Conservation (phyloP, 2,797 vertebrate genomes). For the Tragopan temminckii region DNA sequence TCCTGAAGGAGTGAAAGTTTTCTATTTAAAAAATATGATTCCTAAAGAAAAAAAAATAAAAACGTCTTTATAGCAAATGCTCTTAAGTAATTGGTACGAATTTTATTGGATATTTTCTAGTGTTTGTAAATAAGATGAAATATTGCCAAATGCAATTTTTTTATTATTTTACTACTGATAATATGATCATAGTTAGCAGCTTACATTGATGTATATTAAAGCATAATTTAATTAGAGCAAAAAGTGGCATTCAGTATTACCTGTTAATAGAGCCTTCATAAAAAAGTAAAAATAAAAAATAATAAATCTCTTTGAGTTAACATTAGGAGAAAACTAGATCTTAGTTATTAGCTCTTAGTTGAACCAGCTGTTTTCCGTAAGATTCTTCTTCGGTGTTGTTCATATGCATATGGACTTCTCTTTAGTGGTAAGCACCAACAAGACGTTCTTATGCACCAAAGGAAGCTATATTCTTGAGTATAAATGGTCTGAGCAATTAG, state of each 20-base stretch:
- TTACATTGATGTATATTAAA: background rate
- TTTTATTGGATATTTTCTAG: background rate
- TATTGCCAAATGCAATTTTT: background rate
- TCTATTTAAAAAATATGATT: background rate
- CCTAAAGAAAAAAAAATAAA: background rate
- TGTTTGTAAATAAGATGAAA: slow-evolving; percentile 7
- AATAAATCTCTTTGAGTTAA: background rate
- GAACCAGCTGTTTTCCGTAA: background rate
- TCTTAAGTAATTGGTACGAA: background rate
- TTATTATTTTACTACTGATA: slow-evolving; percentile 11
- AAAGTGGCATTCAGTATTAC: background rate
- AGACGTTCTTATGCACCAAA: background rate
- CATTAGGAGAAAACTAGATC: background rate
- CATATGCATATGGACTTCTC: background rate
- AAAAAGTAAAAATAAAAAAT: background rate
- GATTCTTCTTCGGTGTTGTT: background rate
- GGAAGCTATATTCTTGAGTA: background rate
- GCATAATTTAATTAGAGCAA: slow-evolving; percentile 5
- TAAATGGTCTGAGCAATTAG: background rate
- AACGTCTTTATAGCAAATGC: background rate
- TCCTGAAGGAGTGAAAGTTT: background rate
- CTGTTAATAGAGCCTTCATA: background rate
- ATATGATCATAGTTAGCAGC: background rate
- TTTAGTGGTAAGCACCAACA: no score
- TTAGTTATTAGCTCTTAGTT: background rate